Conservation (phyloP, 2,113 vertebrate species). For the Pangasianodon gigas region DNA sequence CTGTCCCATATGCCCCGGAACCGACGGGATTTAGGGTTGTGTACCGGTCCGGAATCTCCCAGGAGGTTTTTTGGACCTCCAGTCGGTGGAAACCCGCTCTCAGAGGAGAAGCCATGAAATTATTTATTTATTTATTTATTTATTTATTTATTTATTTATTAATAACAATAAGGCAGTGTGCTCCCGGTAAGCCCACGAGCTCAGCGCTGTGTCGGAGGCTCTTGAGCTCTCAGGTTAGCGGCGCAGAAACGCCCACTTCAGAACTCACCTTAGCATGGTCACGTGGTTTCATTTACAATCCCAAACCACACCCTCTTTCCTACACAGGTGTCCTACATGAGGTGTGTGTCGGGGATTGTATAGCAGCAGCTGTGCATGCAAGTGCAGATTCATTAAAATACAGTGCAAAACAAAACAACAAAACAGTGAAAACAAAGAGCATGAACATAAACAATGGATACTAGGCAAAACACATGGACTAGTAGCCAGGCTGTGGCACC, state of each 20-base stretch:
- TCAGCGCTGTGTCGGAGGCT: background rate
- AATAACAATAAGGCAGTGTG: background rate
- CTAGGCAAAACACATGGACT: too few relatives aligned
- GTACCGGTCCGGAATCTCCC: slow-evolving; percentile 75
- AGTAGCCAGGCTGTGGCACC: too few relatives aligned
- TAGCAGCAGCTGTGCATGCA: too few relatives aligned
- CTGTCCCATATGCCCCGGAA: slow-evolving; percentile 78
- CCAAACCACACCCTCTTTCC: background rate
- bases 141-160: too few relatives aligned
- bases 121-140: too few relatives aligned
- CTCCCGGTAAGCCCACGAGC: background rate
- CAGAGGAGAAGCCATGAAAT: slow-evolving; percentile 58
- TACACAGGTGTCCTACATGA: background rate
- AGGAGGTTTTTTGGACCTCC: slow-evolving; percentile 77
- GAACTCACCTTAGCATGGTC: slow-evolving; percentile 29
- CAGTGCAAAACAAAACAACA: too few relatives aligned
- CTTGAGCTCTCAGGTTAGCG: slow-evolving; percentile 12
- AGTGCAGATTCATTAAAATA: too few relatives aligned
- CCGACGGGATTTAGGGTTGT: slow-evolving; percentile 66
- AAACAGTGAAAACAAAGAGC: too few relatives aligned
- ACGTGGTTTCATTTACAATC: slow-evolving; percentile 34
- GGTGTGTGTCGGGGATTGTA: too few relatives aligned
- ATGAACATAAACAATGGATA: too few relatives aligned
- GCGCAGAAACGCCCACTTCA: slow-evolving; percentile 48
- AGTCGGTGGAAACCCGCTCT: slow-evolving; percentile 67